Conservation (phyloP, 2,113 vertebrate genomes). For the Vidua macroura region DNA sequence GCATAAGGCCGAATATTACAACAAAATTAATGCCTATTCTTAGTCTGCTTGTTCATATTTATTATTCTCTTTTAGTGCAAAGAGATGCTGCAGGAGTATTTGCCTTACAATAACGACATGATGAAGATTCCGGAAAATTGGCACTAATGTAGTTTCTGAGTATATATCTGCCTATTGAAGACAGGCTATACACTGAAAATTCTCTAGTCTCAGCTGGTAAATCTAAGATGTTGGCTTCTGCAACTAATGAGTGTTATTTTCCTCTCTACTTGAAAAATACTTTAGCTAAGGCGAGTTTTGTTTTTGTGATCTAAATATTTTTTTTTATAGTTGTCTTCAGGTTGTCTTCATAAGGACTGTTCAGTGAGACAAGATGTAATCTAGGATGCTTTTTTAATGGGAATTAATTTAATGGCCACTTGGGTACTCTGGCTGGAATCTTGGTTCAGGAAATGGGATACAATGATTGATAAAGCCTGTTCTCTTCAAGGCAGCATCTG, state of each 20-base stretch:
- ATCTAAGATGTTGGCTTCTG: not conserved
- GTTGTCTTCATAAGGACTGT: not conserved
- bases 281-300: not conserved
- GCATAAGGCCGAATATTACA: not conserved
- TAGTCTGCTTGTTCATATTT: not conserved
- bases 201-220: not conserved
- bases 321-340: not conserved
- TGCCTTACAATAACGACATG: not conserved
- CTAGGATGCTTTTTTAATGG: not conserved
- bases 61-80: not conserved
- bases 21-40: not conserved
- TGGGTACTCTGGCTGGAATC: constrained; percentile 9
- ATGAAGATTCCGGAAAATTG: not conserved
- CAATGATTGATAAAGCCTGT: constrained; percentile 13
- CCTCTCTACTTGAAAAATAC: not conserved
- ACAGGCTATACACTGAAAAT: not conserved
- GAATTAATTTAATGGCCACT: not conserved
- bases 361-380: not conserved
- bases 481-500: constrained; percentile 40
- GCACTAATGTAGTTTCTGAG: not conserved
- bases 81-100: not conserved
- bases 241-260: not conserved
- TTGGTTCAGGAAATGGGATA: constrained; percentile 35
- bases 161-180: not conserved
- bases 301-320: not conserved